Percentiles rank a stretch among this genome's conserved stretches.
Evolutionary conservation across 2,113 vertebrate species (phyloP).

Genomic region (Rhombomys opimus): DNA sequence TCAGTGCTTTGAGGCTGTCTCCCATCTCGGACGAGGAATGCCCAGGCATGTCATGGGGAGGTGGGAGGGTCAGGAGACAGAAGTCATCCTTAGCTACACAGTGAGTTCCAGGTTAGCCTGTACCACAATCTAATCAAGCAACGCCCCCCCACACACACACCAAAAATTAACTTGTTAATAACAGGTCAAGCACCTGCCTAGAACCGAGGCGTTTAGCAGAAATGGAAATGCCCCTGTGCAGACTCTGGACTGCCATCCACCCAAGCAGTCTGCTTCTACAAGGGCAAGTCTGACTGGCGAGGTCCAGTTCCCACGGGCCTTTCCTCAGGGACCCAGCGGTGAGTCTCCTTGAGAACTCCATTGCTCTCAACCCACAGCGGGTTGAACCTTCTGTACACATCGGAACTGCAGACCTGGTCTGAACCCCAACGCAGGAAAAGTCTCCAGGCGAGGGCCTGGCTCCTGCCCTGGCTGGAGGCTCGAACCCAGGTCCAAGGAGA

Average conservation of each 20-base stretch:
- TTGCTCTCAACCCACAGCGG: neutral
- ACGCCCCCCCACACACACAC: neutral
- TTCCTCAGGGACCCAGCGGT: too few species aligned
- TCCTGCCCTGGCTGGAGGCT: neutral
- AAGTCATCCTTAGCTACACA: neutral
- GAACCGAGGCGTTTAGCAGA: neutral
- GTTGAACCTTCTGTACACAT: neutral
- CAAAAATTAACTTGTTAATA: neutral
- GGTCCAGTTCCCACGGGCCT: neutral
- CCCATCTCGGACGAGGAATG: neutral
- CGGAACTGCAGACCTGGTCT: neutral
- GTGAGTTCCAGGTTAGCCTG: neutral
- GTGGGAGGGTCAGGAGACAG: neutral
- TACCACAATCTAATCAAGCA: neutral
- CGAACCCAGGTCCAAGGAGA: conserved; percentile 19
- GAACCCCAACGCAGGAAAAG: neutral
- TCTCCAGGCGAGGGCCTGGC: too few species aligned
- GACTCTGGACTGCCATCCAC: neutral
- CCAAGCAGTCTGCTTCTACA: neutral
- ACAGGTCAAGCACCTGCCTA: neutral
- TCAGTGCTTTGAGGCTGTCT: neutral
- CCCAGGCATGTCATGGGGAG: too few species aligned
- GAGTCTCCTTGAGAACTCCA: neutral
- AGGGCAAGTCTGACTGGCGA: neutral
- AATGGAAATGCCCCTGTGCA: neutral